Evolutionary conservation across 2,888 invertebrate species (phyloP).

Genomic region (Ennomos fuscantarius): DNA sequence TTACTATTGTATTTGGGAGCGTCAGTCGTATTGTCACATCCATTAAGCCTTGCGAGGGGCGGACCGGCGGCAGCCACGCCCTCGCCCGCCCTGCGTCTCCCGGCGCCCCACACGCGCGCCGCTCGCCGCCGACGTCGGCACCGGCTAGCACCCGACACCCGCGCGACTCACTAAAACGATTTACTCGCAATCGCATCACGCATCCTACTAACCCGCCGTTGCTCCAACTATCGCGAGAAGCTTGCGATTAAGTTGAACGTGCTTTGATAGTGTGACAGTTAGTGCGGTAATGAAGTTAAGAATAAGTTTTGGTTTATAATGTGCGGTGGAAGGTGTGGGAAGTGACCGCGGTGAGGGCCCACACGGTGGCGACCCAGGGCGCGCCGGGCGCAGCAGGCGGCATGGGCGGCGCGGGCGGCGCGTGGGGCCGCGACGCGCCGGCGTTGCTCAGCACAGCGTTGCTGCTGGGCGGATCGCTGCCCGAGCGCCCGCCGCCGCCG

Average conservation of each 20-base stretch:
- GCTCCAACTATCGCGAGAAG: constrained; percentile 27
- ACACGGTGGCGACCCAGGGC: constrained; percentile 66
- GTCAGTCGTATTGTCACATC: constrained; percentile 83
- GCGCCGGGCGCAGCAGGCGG: constrained; percentile 40
- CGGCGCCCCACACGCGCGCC: constrained; percentile 55
- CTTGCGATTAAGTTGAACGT: constrained; percentile 12
- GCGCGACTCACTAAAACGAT: constrained; percentile 73
- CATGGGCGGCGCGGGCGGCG: constrained; percentile 70
- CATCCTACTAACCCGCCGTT: constrained; percentile 59
- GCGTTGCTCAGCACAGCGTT: constrained; percentile 81
- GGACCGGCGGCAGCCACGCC: constrained; percentile 65
- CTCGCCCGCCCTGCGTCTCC: constrained; percentile 53
- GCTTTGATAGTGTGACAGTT: constrained; percentile 22
- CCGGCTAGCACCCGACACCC: constrained; percentile 31
- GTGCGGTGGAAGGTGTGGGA: constrained; percentile 35
- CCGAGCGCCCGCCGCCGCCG: constrained; percentile 80
- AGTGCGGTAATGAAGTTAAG: constrained; percentile 38
- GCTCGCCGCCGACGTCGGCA: constrained; percentile 33
- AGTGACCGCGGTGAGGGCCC: constrained; percentile 34
- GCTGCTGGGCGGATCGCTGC: constrained; percentile 79
- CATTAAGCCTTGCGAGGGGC: constrained; percentile 73
- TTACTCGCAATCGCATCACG: constrained; percentile 79
- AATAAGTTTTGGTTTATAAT: constrained; percentile 43
- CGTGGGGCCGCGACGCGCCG: constrained; percentile 75
- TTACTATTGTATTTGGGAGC: constrained; percentile 76